phyloP scores from a whole-genome alignment of 2,797 vertebrate species.

The Hyperoplus lanceolatus region DNA sequence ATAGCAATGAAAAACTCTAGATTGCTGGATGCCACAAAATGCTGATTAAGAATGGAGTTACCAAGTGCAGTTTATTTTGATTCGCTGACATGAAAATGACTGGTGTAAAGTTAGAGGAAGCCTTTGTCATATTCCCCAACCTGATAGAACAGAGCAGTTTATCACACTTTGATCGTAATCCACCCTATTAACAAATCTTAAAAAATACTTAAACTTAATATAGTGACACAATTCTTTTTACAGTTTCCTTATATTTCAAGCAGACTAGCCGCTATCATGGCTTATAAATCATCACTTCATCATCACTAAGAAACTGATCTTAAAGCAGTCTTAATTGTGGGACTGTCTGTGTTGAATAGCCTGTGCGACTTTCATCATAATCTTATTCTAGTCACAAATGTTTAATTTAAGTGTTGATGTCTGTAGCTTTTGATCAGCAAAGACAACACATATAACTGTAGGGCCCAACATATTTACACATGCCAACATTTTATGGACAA shows the following conservation, averaged over 20 bases:
- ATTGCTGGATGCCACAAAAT: neutral
- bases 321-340: constrained; percentile 11
- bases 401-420: neutral
- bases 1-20: neutral
- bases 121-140: constrained; percentile 4
- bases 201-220: constrained; percentile 12
- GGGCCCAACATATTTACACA: constrained; percentile 15
- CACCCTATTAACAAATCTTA: constrained; percentile 15
- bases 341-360: neutral
- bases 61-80: neutral
- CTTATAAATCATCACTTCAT: neutral
- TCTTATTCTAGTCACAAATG: neutral
- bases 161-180: neutral
- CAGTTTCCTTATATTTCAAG: constrained; percentile 41
- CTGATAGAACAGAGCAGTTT: neutral
- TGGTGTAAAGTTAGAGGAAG: constrained; percentile 4
- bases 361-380: constrained; percentile 12
- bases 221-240: constrained; percentile 47
- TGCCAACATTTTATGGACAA: neutral
- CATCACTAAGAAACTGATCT: neutral
- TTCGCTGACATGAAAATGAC: constrained; percentile 37
- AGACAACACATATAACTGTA: constrained; percentile 1
- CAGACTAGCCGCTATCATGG: neutral
- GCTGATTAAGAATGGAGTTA: neutral
- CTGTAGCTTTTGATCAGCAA: constrained; percentile 4